Percentiles rank a stretch among this genome's conserved stretches.
These are phyloP conservation scores for Cephus pygmeus DNA, from an alignment of 2,888 invertebrate species.

Conservation along the genomic window DNA sequence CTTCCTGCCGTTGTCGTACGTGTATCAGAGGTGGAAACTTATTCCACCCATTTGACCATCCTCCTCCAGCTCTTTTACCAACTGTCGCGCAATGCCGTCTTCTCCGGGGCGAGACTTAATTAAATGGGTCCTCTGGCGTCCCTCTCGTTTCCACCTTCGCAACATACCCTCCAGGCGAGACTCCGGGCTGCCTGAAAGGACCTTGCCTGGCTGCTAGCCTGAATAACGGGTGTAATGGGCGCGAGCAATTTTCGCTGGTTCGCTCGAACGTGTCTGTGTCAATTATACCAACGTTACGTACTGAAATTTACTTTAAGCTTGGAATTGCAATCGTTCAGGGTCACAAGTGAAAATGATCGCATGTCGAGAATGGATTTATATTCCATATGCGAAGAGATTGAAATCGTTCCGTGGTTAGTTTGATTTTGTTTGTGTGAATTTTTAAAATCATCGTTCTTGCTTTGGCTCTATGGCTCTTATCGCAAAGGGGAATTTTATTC, in stretches of 20 bases:
- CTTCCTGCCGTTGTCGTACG: background rate
- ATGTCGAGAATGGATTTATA: background rate
- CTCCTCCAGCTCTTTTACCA: background rate
- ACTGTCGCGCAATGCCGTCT: background rate
- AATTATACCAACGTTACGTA: background rate
- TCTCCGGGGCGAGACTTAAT: background rate
- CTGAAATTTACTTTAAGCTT: background rate
- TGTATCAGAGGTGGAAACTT: background rate
- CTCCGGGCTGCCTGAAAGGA: background rate
- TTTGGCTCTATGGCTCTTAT: background rate
- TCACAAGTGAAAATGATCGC: background rate
- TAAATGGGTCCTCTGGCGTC: background rate
- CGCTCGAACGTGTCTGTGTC: background rate
- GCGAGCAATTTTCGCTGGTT: background rate
- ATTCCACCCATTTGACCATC: background rate
- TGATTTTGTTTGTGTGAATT: background rate
- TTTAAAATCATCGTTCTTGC: background rate
- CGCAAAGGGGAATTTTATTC: background rate
- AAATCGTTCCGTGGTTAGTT: background rate
- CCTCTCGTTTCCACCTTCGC: background rate
- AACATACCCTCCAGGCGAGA: background rate
- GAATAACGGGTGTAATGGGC: background rate
- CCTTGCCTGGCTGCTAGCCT: background rate
- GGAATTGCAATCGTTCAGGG: background rate
- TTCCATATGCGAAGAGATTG: background rate